Evolutionary conservation across 2,113 vertebrate genomes (phyloP).

Genomic region (Eurystomus gularis): DNA sequence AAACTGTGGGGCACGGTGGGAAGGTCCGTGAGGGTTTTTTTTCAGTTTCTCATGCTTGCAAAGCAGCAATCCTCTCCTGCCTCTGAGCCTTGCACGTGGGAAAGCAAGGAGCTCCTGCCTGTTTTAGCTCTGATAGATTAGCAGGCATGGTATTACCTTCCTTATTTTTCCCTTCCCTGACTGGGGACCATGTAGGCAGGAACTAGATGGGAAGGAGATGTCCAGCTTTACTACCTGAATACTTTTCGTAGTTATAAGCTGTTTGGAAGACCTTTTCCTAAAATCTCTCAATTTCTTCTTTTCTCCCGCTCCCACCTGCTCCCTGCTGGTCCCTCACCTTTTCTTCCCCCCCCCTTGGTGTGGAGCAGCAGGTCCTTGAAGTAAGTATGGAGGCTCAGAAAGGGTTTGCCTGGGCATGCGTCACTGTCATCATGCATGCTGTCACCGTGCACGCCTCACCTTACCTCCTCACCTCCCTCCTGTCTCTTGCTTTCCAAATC

Average conservation of each 20-base stretch:
- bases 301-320: conserved; percentile 50
- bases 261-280: conserved; percentile 46
- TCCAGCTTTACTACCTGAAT: not conserved
- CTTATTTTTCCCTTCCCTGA: not conserved
- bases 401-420: conserved; percentile 13
- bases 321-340: conserved; percentile 63
- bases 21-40: not conserved
- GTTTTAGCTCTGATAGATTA: not conserved
- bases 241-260: not conserved
- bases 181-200: not conserved
- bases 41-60: not conserved
- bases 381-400: conserved; percentile 83
- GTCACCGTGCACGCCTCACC: conserved; percentile 56
- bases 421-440: conserved; percentile 52
- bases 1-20: not conserved
- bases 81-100: not conserved
- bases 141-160: not conserved
- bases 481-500: not conserved
- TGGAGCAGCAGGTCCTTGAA: conserved; percentile 98
- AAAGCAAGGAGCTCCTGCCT: not conserved
- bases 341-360: conserved; percentile 58
- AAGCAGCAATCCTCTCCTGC: not conserved
- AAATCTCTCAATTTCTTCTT: conserved; percentile 70
- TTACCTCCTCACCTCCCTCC: not conserved
- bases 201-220: not conserved